Conservation (phyloP, 2,797 vertebrate species). For the Coregonus suidteri region DNA sequence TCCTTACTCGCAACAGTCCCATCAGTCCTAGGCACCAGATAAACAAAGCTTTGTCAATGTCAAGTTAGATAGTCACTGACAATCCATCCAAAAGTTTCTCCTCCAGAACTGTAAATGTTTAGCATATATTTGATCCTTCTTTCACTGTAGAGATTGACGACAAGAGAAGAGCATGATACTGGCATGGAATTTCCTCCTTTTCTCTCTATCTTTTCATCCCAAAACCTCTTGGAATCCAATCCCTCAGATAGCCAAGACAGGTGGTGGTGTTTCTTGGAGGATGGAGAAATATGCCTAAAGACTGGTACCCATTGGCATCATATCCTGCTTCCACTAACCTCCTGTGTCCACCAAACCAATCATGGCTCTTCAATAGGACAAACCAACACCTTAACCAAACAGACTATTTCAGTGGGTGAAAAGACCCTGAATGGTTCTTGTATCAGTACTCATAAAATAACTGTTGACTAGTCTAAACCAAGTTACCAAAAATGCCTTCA, state of each 20-base stretch:
- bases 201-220: not conserved
- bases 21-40: not conserved
- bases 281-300: conserved; percentile 7
- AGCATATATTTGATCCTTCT: not conserved
- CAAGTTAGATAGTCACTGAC: not conserved
- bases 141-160: conserved; percentile 14
- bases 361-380: conserved; percentile 40
- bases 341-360: conserved; percentile 37
- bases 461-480: conserved; percentile 48
- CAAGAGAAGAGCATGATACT: not conserved
- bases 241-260: not conserved
- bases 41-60: not conserved
- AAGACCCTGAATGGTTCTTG: conserved; percentile 45
- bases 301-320: not conserved
- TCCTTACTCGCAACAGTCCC: not conserved
- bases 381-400: conserved; percentile 27
- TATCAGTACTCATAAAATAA: not conserved
- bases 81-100: not conserved
- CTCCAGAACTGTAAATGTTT: not conserved
- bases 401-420: conserved; percentile 40
- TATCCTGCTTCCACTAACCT: not conserved
- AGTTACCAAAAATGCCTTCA: conserved; percentile 53
- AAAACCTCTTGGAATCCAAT: not conserved
- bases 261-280: conserved; percentile 2
- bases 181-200: not conserved